A percentile compares a stretch with the other conserved stretches of the same genome.
phyloP scores from a whole-genome alignment of 2,797 vertebrate genomes.

The Enteromius anoplus region DNA sequence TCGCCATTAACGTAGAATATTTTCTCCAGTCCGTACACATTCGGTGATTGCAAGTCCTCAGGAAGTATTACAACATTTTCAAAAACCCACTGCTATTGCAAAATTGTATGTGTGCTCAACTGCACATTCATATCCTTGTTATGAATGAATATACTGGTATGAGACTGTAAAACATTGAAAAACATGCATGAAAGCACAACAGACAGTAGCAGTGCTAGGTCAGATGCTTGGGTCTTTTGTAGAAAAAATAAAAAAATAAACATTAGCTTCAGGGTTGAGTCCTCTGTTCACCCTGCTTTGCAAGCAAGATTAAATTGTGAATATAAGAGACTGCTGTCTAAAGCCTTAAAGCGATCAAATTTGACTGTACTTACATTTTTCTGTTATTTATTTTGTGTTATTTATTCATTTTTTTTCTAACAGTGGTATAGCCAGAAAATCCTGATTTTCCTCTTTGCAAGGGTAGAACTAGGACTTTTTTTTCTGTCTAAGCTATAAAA shows the following conservation, averaged over 20 bases:
- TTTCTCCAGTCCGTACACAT: slow-evolving; percentile 14
- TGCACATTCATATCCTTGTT: slow-evolving; percentile 7
- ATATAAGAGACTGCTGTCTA: slow-evolving; percentile 67
- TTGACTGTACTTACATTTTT: slow-evolving; percentile 53
- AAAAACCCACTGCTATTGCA: slow-evolving; percentile 23
- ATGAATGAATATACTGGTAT: slow-evolving; percentile 30
- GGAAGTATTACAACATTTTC: slow-evolving; percentile 42
- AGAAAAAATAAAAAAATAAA: slow-evolving; percentile 56
- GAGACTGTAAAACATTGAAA: slow-evolving; percentile 27
- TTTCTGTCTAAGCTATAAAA: slow-evolving; percentile 46
- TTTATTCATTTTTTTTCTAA: slow-evolving; percentile 57
- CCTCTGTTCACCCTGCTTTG: slow-evolving; percentile 60
- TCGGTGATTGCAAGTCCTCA: slow-evolving; percentile 24
- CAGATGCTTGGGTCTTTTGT: slow-evolving; percentile 26
- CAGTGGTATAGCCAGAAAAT: slow-evolving; percentile 21
- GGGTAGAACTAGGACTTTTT: slow-evolving; percentile 54
- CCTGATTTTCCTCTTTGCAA: slow-evolving; percentile 47
- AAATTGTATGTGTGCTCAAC: slow-evolving; percentile 10
- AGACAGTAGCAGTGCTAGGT: neutral
- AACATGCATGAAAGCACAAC: slow-evolving; percentile 1
- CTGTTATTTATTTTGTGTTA: slow-evolving; percentile 61
- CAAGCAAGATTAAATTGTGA: slow-evolving; percentile 68
- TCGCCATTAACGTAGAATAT: slow-evolving; percentile 3
- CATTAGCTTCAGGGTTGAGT: slow-evolving; percentile 61
- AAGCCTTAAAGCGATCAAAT: slow-evolving; percentile 63